These are phyloP conservation scores for Drosophila serrata DNA, from an alignment of 1,140 invertebrate genomes.

Conservation along the genomic window DNA sequence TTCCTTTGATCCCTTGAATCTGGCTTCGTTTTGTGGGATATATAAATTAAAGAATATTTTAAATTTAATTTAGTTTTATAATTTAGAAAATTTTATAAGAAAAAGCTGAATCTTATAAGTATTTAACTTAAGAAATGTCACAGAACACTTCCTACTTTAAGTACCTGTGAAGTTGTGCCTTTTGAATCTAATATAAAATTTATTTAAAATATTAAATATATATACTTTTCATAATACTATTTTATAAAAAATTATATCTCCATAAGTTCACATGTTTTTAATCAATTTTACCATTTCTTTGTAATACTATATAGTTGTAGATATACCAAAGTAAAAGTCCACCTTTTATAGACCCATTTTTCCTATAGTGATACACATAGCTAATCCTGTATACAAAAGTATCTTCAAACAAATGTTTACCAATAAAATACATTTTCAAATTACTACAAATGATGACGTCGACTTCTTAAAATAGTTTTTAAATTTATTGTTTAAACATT, in stretches of 20 bases:
- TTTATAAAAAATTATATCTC: too few species aligned
- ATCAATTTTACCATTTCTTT: too few species aligned
- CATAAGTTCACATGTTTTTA: too few species aligned
- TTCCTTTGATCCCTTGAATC: background rate
- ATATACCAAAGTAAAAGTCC: background rate
- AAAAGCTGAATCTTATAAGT: background rate
- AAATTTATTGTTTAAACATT: conserved; percentile 12
- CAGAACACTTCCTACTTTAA: background rate
- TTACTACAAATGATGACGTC: conserved; percentile 18
- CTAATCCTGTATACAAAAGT: background rate
- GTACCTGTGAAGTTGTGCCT: background rate
- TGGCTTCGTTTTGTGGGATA: conserved; percentile 1
- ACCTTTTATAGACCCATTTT: conserved; percentile 3
- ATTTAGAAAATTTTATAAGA: background rate
- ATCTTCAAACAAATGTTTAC: conserved; percentile 34
- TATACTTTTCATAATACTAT: background rate
- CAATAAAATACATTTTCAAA: conserved; percentile 31
- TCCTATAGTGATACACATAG: conserved; percentile 1
- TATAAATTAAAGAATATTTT: background rate
- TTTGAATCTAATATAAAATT: too few species aligned
- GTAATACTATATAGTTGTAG: too few species aligned
- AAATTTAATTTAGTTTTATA: background rate
- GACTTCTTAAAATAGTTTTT: conserved; percentile 8
- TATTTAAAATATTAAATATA: background rate
- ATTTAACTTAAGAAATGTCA: background rate